A percentile compares a stretch with the other conserved stretches of the same genome.
phyloP scores from a whole-genome alignment of 1,140 invertebrate genomes.

The Campoletis sonorensis region DNA sequence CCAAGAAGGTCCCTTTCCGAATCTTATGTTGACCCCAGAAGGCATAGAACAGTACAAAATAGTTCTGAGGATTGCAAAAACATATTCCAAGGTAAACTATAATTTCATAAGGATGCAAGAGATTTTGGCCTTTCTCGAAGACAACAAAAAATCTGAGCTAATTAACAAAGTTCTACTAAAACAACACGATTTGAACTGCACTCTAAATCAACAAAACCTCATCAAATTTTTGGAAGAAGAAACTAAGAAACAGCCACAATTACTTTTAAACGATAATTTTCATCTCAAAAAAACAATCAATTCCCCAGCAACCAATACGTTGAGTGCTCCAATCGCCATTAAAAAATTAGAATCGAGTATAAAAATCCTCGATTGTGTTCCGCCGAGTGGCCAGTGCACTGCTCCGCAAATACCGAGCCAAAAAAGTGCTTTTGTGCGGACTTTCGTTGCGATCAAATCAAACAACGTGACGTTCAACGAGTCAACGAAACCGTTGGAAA shows the following conservation, averaged over 20 bases:
- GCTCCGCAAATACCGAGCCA: not conserved
- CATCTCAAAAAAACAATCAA: not conserved
- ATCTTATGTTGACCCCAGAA: conserved; percentile 62
- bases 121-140: conserved; percentile 44
- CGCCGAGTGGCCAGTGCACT: too few relatives aligned
- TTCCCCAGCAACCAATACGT: not conserved
- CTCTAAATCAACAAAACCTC: conserved; percentile 34
- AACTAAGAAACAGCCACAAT: not conserved
- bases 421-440: not conserved
- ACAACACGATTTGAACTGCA: not conserved
- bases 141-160: conserved; percentile 41
- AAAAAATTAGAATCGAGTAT: not conserved
- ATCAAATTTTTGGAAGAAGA: conserved; percentile 47
- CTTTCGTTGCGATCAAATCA: conserved; percentile 39
- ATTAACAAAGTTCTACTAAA: conserved; percentile 41
- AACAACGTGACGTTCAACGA: conserved; percentile 40
- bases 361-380: too few relatives aligned
- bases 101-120: conserved; percentile 46
- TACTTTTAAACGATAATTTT: not conserved
- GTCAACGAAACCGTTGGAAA: not conserved
- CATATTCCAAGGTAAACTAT: not conserved
- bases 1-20: conserved; percentile 55
- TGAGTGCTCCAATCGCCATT: not conserved
- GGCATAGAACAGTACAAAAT: conserved; percentile 62
- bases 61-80: conserved; percentile 51